Base-by-base conservation (phyloP, 2,113 vertebrate species). In the Kobus ellipsiprymnus region DNA sequence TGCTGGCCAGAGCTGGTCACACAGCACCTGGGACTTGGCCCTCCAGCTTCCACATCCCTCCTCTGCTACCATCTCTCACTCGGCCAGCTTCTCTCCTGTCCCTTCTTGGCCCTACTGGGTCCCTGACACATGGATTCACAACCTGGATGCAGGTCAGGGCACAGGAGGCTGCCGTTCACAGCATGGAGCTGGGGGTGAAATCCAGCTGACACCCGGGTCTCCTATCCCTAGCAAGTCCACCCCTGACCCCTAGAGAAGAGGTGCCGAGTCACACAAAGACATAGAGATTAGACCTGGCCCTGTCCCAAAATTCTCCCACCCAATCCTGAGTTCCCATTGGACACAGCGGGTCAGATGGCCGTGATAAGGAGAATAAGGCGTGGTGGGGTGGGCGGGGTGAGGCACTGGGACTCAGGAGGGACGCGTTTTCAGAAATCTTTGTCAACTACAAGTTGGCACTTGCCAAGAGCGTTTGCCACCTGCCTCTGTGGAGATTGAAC, bases 331-430 rank as follows among this genome's bases (percentile, higher is more conserved):
- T 81, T 59, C 29, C 60, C 55, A 23, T 0, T 78, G 74, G 48
- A 57, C 15, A 15, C 25, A 40, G 10, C 0, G 27, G 40, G n/a
- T 44, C 6, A 0, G 6, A 29, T 17, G 33, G 25, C 57, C 19
- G 19, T 0, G 6, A 64, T 36, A 88, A 85, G 48, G 40, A n/a
- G 15, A 54, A 19, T n/a, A 33, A 10, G 21, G 27, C 1, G 0
- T 6, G 46, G 17, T 44, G 71, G 23, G 6, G 23, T 44, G 80
- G 5, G 10, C 1, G 1, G 50, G 50, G 11, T 0, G 1, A 3
- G 74, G 40, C 3, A 6, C 11, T 15, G n/a, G 40, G 33, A 33
- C 23, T 3, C 9, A 21, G n/a, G 59, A 25, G 30, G 67, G 4
- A 19, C 1, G 4, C 2, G 0, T 36, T 7, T 55, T 67, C 52